Evolutionary conservation across 2,113 vertebrate genomes (phyloP), one percentile per base, ranked within the genome.

Genomic region (Phocoena sinus): DNA sequence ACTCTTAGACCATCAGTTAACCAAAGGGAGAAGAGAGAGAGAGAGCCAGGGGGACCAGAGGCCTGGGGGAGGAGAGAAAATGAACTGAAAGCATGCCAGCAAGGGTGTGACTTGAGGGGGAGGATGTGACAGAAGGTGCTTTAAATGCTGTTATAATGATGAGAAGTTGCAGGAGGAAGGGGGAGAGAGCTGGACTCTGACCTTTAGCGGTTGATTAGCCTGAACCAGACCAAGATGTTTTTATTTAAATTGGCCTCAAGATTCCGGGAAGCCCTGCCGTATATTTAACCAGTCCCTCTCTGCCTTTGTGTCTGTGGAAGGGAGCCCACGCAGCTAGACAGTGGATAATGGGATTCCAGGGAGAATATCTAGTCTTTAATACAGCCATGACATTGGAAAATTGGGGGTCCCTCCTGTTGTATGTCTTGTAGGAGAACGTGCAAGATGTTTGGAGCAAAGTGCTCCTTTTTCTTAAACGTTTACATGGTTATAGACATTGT

Each of bases 131-230:
- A 47, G 71, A 96, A 96, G 60, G 53, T 81, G 76, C 67, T 96
- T 95, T 92, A 97, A 97, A 96, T 93, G 82, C 71, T 95, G n/a
- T 94, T 95, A n/a, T 74, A 96, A 93, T 74, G 67, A 56, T 50
- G 71, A 53, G 62, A 89, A 90, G 18, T 85, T 94, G 74, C 82
- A 56, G 33, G 91, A 85, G 68, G 77, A 91, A 67, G 38, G 10
- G 62, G 56, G 47, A 79, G 90, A 73, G 53, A 38, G 63, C 83
- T 94, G 73, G 71, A 90, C 36, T 81, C 53, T 81, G 88, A 93
- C 76, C 74, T 96, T 97, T 94, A 67, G 60, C 85, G 60, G 76
- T 50, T 94, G 81, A 95, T 94, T 91, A 97, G 81, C 81, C 81
- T 89, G 88, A 96, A 91, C 88, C 82, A 95, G 84, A 96, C 89